Conservation (phyloP, 2,888 invertebrate genomes). For the Lycia hirtaria region DNA sequence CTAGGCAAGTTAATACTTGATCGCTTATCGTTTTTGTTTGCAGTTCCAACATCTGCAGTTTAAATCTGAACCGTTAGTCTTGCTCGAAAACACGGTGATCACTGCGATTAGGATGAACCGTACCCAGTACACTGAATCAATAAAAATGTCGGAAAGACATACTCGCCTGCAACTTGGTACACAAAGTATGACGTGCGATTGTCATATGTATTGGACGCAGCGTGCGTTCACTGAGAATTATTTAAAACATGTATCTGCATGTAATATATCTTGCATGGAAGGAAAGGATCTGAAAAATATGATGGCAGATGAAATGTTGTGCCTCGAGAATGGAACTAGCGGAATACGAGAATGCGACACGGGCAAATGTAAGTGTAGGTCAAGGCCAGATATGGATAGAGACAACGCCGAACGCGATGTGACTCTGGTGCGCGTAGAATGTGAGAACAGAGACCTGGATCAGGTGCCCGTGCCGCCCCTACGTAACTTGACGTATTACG, state of each 20-base stretch:
- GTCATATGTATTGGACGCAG: conserved; percentile 34
- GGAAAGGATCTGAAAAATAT: conserved; percentile 31
- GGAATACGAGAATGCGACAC: conserved; percentile 7
- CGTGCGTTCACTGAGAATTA: conserved; percentile 16
- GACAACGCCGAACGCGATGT: conserved; percentile 30
- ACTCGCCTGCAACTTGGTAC: conserved; percentile 4
- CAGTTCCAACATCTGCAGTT: too few relatives aligned
- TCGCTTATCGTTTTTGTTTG: too few relatives aligned
- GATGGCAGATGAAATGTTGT: conserved; percentile 41
- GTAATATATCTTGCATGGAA: background rate
- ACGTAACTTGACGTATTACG: conserved; percentile 16
- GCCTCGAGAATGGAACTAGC: conserved; percentile 15
- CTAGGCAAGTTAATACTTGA: too few relatives aligned
- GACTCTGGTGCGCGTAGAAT: conserved; percentile 35
- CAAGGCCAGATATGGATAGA: background rate
- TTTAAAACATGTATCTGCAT: conserved; percentile 3
- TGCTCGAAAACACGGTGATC: conserved; percentile 9
- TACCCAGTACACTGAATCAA: background rate
- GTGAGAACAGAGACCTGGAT: conserved; percentile 28
- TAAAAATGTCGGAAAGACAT: background rate
- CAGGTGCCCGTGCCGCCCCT: conserved; percentile 25
- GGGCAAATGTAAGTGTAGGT: conserved; percentile 29
- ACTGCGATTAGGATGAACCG: background rate
- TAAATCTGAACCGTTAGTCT: background rate
- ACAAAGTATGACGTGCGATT: conserved; percentile 36